Base-by-base conservation (phyloP, 2,113 vertebrate genomes). In the Notechis scutatus region DNA sequence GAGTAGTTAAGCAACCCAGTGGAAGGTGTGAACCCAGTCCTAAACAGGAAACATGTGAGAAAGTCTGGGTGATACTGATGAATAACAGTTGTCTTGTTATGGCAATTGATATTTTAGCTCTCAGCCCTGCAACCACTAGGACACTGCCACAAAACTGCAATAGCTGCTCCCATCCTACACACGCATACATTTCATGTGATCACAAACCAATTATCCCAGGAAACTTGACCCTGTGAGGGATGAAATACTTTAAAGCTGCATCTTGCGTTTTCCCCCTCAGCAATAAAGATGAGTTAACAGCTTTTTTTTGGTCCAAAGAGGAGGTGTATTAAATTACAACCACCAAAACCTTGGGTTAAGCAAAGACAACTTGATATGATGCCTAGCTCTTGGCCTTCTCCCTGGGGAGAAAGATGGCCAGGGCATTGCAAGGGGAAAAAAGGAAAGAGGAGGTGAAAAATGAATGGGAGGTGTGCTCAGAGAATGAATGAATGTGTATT, bases 271-370 rank as follows among this genome's bases (percentile, higher is more conserved):
- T 92, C 50, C 87, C 92, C 91, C 90, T 93, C 93, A 90, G 94
- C 95, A 90, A 91, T 95, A 95, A 95, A 95, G 94, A 95, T 94
- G 95, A 95, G 94, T 95, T 95, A 95, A 91, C 92, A 61, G 95
- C 95, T 94, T 90, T 93, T 93, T 94, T 93, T 92, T 94, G 93
- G 95, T 92, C 93, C 89, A 92, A 91, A 93, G 95, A 95, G 95
- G 93, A 93, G 94, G 95, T 92, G 93, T 74, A 93, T 95, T 95
- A 95, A 95, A 95, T 95, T 93, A 95, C 93, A 93, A 85, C 89
- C 93, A 88, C 90, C 55, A n/a, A 95, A 94, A 95, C 92, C 93
- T 93, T 94, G 87, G 90, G 95, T 94, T 95, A 95, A 95, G 95
- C 94, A 94, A 95, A 95, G 94, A 95, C 93, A 95, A 94, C 94